Conservation (phyloP, 2,113 vertebrate species). For the Myiozetetes cayanensis region DNA sequence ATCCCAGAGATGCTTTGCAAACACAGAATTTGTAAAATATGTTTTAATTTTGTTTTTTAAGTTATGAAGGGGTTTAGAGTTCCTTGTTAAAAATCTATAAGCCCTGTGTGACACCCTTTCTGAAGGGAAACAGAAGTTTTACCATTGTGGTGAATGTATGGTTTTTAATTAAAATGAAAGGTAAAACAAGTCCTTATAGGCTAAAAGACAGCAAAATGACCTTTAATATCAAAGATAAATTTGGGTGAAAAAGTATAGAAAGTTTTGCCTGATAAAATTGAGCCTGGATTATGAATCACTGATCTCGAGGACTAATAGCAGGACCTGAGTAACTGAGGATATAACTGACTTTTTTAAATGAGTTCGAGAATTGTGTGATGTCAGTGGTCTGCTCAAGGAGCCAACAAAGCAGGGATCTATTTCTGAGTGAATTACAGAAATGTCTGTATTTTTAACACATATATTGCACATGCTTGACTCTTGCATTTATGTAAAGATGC, state of each 20-base stretch:
- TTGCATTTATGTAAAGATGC: neutral
- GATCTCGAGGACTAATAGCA: neutral
- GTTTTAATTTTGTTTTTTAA: neutral
- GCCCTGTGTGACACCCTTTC: neutral
- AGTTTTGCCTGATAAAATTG: neutral
- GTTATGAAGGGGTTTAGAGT: neutral
- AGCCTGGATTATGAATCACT: neutral
- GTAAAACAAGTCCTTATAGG: neutral
- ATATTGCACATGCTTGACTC: neutral
- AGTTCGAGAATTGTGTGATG: neutral
- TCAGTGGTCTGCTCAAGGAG: neutral
- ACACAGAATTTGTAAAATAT: neutral
- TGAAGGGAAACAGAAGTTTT: neutral
- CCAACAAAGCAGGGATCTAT: neutral
- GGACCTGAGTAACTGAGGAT: neutral
- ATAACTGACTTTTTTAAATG: neutral
- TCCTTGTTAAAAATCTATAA: neutral
- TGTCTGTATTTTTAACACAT: neutral
- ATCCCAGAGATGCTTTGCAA: neutral
- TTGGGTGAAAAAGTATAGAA: neutral
- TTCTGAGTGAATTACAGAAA: neutral
- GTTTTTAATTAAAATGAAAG: neutral
- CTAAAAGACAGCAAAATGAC: neutral
- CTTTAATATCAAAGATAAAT: neutral
- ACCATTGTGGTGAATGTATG: neutral